Percentiles rank a stretch among this genome's conserved stretches.
phyloP scores from a whole-genome alignment of 2,888 invertebrate genomes.

The Pseudolycoriella hygida region DNA sequence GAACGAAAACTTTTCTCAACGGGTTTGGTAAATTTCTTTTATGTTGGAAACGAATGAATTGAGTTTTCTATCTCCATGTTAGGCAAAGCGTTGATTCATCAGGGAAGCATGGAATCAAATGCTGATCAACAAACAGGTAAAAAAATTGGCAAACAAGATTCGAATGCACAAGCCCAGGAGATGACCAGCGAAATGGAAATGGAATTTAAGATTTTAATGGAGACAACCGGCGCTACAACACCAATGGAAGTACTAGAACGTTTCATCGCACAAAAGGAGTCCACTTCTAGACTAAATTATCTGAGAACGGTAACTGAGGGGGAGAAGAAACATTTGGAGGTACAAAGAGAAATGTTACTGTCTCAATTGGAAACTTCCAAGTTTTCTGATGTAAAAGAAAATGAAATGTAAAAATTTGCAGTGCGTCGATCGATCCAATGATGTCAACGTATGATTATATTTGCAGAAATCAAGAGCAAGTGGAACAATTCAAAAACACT shows the following conservation, averaged over 20 bases:
- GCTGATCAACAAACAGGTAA: slow-evolving; percentile 27
- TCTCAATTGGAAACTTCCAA: slow-evolving; percentile 57
- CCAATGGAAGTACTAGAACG: slow-evolving; percentile 56
- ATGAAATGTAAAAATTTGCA: slow-evolving; percentile 49
- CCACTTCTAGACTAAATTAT: slow-evolving; percentile 48
- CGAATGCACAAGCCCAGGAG: slow-evolving; percentile 21
- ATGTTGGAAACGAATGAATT: no score
- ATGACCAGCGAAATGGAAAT: slow-evolving; percentile 36
- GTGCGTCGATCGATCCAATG: no score
- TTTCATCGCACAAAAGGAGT: slow-evolving; percentile 55
- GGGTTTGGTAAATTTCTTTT: slow-evolving; percentile 19
- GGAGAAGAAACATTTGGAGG: slow-evolving; percentile 53
- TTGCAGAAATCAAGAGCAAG: slow-evolving; percentile 52
- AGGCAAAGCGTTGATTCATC: slow-evolving; percentile 30
- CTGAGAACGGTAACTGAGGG: slow-evolving; percentile 53
- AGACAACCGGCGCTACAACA: slow-evolving; percentile 58
- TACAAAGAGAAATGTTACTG: slow-evolving; percentile 42
- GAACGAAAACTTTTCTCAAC: slow-evolving; percentile 61
- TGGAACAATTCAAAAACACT: slow-evolving; percentile 41
- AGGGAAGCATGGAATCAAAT: slow-evolving; percentile 38
- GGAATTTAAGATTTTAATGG: slow-evolving; percentile 54
- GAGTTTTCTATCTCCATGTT: slow-evolving; percentile 7
- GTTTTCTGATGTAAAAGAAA: slow-evolving; percentile 62
- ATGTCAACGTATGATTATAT: not conserved
- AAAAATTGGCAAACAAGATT: slow-evolving; percentile 20